Base-by-base conservation (phyloP, 2,797 vertebrate species). In the Mallotus villosus region DNA sequence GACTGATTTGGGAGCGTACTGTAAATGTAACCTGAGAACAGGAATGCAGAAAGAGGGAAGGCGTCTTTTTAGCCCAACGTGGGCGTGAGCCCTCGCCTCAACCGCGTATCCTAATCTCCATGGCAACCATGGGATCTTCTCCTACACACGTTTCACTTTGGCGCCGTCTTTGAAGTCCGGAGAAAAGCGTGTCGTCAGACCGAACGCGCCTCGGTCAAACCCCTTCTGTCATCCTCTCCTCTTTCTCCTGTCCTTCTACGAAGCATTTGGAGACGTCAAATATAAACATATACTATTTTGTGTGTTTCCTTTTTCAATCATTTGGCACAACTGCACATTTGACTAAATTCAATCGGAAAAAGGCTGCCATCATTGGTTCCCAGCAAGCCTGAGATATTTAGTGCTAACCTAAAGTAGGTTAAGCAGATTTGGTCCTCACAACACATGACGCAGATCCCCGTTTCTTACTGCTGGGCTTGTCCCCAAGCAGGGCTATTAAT, bases 371-470 rank as follows among this genome's bases (percentile, higher is more conserved):
- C 71, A 46, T 53, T 73, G 69, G 82, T 71, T 79, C 82, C 78
- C 81, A 81, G 73, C 72, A 67, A 86, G 73, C 71, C 79, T 58
- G 68, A 84, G 81, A 87, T 84, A 88, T 85, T 89, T 82, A 84
- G 76, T 82, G 80, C 80, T 80, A 83, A 89, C 82, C 78, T 81
- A 86, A 91, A 93, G 86, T 91, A 92, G 91, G 90, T 88, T 92
- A 93, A 93, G 90, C 85, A 92, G 91, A 92, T 92, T 92, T 93
- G 83, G 84, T 84, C 78, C 84, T 86, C 84, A 89, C 86, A 89
- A 90, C 85, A 87, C 89, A 88, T 92, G 91, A 92, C 82, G 82
- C 89, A 92, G 88, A 88, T 87, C 83, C 82, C 73, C 62, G 77
- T 84, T 73, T 32, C 70, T 84, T 75, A 74, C 82, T 79, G 86